Conservation (phyloP, 2,113 vertebrate genomes). For the Macquaria australasica region DNA sequence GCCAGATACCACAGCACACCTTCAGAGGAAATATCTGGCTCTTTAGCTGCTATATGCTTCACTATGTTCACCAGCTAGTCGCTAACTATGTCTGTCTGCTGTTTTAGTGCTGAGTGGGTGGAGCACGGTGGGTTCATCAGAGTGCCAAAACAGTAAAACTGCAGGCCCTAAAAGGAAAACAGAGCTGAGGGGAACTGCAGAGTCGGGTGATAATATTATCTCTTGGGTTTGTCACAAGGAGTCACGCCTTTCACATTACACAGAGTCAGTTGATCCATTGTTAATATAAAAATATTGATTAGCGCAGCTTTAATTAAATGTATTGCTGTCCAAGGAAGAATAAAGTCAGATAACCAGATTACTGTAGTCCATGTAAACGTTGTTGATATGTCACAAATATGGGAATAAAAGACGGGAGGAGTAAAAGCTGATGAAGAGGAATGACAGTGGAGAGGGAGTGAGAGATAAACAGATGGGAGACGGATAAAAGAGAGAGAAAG, state of each 20-base stretch:
- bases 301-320: neutral
- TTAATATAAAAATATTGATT: neutral
- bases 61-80: neutral
- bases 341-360: neutral
- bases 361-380: too few species aligned
- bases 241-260: neutral
- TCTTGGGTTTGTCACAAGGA: neutral
- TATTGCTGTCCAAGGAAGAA: neutral
- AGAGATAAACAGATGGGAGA: conserved; percentile 27
- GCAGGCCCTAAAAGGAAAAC: neutral
- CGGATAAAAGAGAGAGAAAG: neutral
- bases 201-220: neutral
- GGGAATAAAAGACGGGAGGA: neutral
- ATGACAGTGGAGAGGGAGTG: neutral
- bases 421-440: neutral
- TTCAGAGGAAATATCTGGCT: neutral
- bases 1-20: fast-evolving
- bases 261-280: neutral
- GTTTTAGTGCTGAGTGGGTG: neutral
- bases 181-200: neutral
- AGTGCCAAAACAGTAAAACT: neutral
- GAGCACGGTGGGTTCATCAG: neutral
- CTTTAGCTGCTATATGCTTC: neutral
- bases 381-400: neutral
- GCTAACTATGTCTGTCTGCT: neutral